Base-by-base conservation (phyloP, 1,140 invertebrate genomes). In the Sycobia sp. region DNA sequence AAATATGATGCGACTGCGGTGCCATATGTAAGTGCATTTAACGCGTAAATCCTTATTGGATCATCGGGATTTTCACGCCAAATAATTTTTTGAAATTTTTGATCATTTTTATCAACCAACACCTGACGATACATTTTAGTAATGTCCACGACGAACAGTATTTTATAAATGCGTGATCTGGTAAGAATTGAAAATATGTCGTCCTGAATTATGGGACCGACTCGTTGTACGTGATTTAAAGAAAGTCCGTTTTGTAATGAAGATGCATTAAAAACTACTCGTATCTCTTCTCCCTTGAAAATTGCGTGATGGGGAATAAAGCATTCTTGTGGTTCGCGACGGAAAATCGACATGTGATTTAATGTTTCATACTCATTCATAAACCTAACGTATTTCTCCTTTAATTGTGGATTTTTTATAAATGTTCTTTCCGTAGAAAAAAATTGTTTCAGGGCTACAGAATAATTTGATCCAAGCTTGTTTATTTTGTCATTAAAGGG, bases 91-190 rank as follows among this genome's bases (percentile, higher is more conserved):
- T 78, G 76, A 39, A 67, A 69, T 16, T 67, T 34, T 14, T n/a
- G n/a, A 50, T 76, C 66, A n/a, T 66, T 20, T 18, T 43, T 9
- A 54, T 65, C 20, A 4, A 78, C 47, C 36, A 13, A n/a, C 11
- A 79, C 68, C 59, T 75, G 73, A 9, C 73, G 54, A 58, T 71
- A 80, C 71, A 77, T 76, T 61, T 74, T 71, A 20, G 65, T 53
- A 16, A 75, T 67, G 49, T 78, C 74, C 2, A 63, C 59, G 7
- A 57, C 51, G 16, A 77, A 4, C 7, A 49, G 4, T 3, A 14
- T 14, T 25, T 49, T 5, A 49, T 49, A 23, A 14, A 29, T 27
- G 3, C 46, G 22, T 5, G n/a, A 20, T 25, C 43, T 9, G 9
- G n/a, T 18, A 5, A 22, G 5, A 22, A 46, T 22, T 11, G 10